phyloP scores from a whole-genome alignment of 2,888 invertebrate species.

The Himalopsyche kuldschensis region DNA sequence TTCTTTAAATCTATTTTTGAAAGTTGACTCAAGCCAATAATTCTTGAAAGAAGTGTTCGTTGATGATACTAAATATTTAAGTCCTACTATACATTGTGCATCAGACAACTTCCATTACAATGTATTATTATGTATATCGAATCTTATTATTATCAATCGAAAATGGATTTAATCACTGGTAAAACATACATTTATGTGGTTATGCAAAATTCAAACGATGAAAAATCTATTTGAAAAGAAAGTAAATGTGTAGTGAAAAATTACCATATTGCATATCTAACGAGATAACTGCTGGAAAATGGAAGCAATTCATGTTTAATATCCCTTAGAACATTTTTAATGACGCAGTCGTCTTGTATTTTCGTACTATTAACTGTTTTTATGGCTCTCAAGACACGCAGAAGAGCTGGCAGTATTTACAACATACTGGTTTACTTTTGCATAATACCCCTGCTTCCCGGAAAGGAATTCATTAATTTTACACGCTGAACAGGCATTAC shows the following conservation, averaged over 20 bases:
- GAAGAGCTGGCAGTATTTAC: slow-evolving; percentile 24
- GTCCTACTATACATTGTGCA: too few relatives aligned
- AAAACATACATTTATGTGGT: too few relatives aligned
- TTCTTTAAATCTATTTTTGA: too few relatives aligned
- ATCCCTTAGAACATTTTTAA: background rate
- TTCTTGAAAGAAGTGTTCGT: too few relatives aligned
- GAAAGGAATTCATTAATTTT: slow-evolving; percentile 40
- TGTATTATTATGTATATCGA: too few relatives aligned
- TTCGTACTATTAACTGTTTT: background rate
- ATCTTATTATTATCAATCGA: too few relatives aligned
- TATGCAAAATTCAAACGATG: too few relatives aligned
- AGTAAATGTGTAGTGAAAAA: background rate
- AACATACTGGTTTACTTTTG: slow-evolving; percentile 38
- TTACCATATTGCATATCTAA: background rate
- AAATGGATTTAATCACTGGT: too few relatives aligned
- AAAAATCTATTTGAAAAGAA: background rate
- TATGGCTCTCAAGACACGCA: slow-evolving; percentile 8
- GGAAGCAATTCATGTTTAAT: background rate
- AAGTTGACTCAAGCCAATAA: too few relatives aligned
- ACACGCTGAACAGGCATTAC: slow-evolving; percentile 36
- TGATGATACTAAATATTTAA: too few relatives aligned
- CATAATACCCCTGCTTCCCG: slow-evolving; percentile 31
- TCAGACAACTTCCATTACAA: too few relatives aligned
- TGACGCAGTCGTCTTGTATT: background rate
- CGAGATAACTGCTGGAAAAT: background rate